Percentiles rank a stretch among this genome's conserved stretches.
Evolutionary conservation across 2,113 vertebrate genomes (phyloP).

Genomic region (Scopus umbretta): DNA sequence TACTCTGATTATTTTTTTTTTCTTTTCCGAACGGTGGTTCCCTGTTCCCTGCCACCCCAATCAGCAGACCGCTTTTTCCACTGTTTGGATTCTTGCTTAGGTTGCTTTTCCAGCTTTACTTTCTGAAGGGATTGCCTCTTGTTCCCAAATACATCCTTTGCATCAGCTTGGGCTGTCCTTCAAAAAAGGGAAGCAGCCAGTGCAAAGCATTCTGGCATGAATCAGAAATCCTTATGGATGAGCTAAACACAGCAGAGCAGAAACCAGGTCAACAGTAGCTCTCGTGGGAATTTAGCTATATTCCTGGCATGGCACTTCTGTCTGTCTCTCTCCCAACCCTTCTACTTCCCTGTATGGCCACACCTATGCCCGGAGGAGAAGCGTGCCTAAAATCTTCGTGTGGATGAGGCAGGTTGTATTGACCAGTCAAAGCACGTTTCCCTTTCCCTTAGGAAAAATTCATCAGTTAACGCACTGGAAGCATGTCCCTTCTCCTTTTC

Average conservation of each 20-base stretch:
- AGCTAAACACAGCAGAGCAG: background rate
- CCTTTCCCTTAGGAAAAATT: background rate
- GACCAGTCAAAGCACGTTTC: background rate
- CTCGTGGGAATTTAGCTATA: background rate
- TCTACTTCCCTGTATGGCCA: background rate
- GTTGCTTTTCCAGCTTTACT: background rate
- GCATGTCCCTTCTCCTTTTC: background rate
- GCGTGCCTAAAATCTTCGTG: background rate
- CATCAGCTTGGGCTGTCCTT: background rate
- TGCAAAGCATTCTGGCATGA: background rate
- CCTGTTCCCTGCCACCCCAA: background rate
- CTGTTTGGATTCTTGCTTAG: background rate
- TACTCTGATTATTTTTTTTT: too few species aligned
- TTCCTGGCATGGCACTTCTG: background rate
- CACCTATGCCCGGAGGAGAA: background rate
- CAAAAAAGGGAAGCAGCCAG: background rate
- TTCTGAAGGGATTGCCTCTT: background rate
- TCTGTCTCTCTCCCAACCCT: background rate
- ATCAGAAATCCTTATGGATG: background rate
- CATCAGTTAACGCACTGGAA: background rate
- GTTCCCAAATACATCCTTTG: background rate
- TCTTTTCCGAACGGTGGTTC: background rate
- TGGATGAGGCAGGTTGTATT: background rate
- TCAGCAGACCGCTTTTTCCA: background rate
- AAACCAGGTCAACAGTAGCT: slow-evolving; percentile 6